Evolutionary conservation across 2,797 vertebrate genomes (phyloP).

Genomic region (Lycodopsis pacificus): DNA sequence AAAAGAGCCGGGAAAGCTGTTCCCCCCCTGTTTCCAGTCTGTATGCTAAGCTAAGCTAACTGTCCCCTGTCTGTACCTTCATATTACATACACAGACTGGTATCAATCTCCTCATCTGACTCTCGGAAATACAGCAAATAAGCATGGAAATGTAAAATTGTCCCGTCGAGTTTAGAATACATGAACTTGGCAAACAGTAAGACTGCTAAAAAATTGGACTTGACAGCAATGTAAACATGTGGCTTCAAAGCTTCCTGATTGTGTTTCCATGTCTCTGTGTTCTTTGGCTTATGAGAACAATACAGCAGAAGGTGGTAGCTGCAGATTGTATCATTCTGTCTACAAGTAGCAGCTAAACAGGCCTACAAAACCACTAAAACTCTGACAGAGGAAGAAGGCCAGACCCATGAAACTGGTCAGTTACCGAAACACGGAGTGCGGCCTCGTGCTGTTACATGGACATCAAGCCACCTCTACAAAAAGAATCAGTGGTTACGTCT

Average conservation of each 20-base stretch:
- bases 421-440: conserved; percentile 31
- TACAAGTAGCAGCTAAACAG: conserved; percentile 59
- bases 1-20: background rate
- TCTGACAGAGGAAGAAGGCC: conserved; percentile 44
- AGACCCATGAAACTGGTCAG: conserved; percentile 38
- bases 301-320: conserved; percentile 41
- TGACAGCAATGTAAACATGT: conserved; percentile 34
- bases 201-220: conserved; percentile 20
- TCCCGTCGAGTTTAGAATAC: background rate
- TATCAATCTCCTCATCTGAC: background rate
- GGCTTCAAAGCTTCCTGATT: conserved; percentile 40
- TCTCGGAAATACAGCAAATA: background rate
- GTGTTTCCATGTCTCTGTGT: conserved; percentile 51
- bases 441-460: conserved; percentile 36
- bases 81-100: background rate
- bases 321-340: conserved; percentile 43
- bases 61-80: background rate
- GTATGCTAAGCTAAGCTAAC: background rate
- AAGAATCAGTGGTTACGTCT: conserved; percentile 40
- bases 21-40: background rate
- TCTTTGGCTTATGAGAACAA: conserved; percentile 30
- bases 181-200: background rate
- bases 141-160: background rate
- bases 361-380: conserved; percentile 57
- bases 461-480: conserved; percentile 46